phyloP scores from a whole-genome alignment of 2,888 invertebrate species.

The Lasioglossum calceatum region DNA sequence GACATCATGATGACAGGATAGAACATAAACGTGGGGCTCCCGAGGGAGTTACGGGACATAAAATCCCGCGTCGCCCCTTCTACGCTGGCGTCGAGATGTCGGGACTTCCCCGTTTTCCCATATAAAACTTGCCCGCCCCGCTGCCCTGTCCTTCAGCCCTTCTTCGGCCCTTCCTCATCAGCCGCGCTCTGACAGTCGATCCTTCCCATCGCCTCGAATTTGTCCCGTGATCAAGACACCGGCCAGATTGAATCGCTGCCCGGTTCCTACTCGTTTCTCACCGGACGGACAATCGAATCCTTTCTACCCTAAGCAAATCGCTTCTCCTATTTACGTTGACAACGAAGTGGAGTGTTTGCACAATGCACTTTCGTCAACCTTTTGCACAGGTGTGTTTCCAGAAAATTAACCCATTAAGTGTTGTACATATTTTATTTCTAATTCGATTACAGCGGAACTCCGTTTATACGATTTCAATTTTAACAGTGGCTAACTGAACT shows the following conservation, averaged over 20 bases:
- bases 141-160: constrained; percentile 59
- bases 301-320: not conserved
- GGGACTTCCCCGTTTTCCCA: constrained; percentile 76
- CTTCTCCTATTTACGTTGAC: constrained; percentile 7
- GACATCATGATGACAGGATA: constrained; percentile 82
- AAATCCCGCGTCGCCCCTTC: constrained; percentile 80
- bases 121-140: constrained; percentile 67
- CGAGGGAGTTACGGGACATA: constrained; percentile 84
- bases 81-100: constrained; percentile 83
- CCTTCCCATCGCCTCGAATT: constrained; percentile 76
- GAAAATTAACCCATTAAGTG: too few species aligned
- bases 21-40: constrained; percentile 81
- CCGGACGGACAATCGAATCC: constrained; percentile 15
- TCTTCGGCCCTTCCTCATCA: constrained; percentile 73
- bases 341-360: not conserved
- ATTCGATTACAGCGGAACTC: not conserved
- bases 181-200: constrained; percentile 76
- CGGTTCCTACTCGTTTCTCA: constrained; percentile 21
- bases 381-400: not conserved
- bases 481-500: too few species aligned
- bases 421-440: not conserved
- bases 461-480: too few species aligned
- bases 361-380: not conserved
- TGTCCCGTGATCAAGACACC: constrained; percentile 72
- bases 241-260: constrained; percentile 70